These are phyloP conservation scores for Dryobota labecula DNA, from an alignment of 2,888 invertebrate genomes.

Conservation along the genomic window DNA sequence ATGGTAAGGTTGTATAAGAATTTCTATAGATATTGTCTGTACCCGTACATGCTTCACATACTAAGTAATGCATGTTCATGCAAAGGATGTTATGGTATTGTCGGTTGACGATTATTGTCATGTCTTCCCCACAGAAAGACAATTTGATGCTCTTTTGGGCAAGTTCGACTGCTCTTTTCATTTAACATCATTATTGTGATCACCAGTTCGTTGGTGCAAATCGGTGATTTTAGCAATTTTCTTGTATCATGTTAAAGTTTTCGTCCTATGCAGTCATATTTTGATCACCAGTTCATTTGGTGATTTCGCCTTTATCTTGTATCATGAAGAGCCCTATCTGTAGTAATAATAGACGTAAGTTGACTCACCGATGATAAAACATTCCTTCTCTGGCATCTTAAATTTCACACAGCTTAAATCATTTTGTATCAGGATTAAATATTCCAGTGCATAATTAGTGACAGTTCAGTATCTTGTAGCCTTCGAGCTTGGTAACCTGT, in stretches of 20 bases:
- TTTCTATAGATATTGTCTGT: slow-evolving; percentile 53
- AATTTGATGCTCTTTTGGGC: neutral
- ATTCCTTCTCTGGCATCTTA: slow-evolving; percentile 15
- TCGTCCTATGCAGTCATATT: too few relatives aligned
- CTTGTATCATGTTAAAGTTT: fast-evolving
- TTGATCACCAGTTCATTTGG: neutral
- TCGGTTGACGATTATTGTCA: slow-evolving; percentile 5
- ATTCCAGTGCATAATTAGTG: slow-evolving; percentile 59
- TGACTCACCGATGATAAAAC: slow-evolving; percentile 7
- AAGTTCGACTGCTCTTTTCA: neutral
- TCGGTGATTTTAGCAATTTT: neutral
- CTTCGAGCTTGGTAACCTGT: slow-evolving; percentile 56
- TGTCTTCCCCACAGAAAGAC: neutral
- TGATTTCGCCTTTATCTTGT: neutral
- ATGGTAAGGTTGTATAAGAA: slow-evolving; percentile 49
- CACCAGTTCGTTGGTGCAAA: neutral
- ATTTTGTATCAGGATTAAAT: slow-evolving; percentile 55
- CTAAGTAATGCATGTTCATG: slow-evolving; percentile 25
- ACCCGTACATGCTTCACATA: slow-evolving; percentile 42
- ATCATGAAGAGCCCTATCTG: neutral
- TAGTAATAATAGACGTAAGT: neutral
- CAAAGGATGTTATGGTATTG: slow-evolving; percentile 2
- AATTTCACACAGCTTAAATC: slow-evolving; percentile 47
- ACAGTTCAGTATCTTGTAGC: slow-evolving; percentile 50
- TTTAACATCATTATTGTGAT: neutral